Conservation (phyloP, 2,797 vertebrate genomes). For the Karalla daura region DNA sequence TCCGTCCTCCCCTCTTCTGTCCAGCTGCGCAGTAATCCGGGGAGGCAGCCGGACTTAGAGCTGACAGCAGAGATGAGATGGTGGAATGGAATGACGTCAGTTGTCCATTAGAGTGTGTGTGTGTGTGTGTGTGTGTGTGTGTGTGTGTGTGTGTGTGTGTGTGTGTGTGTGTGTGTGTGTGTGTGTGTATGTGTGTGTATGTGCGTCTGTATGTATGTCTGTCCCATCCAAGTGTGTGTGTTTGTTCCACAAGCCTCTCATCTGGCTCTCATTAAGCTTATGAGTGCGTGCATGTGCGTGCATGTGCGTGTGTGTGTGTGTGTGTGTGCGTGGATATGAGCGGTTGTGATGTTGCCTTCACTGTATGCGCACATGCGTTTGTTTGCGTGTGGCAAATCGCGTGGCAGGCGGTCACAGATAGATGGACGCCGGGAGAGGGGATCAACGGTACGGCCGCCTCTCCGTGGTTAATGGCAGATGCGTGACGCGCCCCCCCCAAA, state of each 20-base stretch:
- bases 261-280: constrained; percentile 71
- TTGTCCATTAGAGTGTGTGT: constrained; percentile 54
- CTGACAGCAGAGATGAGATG: constrained; percentile 81
- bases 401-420: constrained; percentile 39
- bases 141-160: constrained; percentile 16
- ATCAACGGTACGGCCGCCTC: constrained; percentile 49
- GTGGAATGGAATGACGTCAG: constrained; percentile 80
- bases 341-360: constrained; percentile 45
- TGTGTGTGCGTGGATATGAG: constrained; percentile 16
- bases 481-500: constrained; percentile 25
- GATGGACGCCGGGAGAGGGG: constrained; percentile 34
- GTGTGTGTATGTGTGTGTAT: constrained; percentile 30
- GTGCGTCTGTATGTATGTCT: too few relatives aligned
- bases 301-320: neutral
- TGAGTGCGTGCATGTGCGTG: constrained; percentile 22
- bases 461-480: constrained; percentile 27
- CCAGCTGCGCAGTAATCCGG: constrained; percentile 78
- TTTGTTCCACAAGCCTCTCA: constrained; percentile 58
- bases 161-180: constrained; percentile 40
- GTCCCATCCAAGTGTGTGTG: too few relatives aligned
- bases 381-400: constrained; percentile 33
- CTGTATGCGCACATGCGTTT: constrained; percentile 26
- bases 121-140: constrained; percentile 31
- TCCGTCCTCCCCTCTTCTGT: constrained; percentile 57
- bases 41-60: constrained; percentile 79